A percentile compares a stretch with the other conserved stretches of the same genome.
These are phyloP conservation scores for Aplidium turbinatum DNA, from an alignment of 23 tunicate species.

Conservation along the genomic window DNA sequence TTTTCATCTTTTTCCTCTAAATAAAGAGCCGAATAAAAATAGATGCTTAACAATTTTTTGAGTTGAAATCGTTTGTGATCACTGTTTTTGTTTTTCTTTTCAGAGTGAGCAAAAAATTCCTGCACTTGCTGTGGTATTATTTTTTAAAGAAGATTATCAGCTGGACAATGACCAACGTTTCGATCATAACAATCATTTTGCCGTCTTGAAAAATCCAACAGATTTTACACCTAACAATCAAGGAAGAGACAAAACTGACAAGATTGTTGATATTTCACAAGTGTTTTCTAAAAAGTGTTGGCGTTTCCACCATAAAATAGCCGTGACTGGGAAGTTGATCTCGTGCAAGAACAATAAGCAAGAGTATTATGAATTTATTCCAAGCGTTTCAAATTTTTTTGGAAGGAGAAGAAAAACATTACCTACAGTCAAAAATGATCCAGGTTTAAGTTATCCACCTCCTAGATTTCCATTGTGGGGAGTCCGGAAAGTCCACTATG, in stretches of 20 bases:
- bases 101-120: slow-evolving; percentile 42
- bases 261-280: no score
- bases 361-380: slow-evolving; percentile 65
- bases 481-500: slow-evolving; percentile 79
- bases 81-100: no score
- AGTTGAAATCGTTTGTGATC: no score
- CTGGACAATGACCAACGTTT: not conserved
- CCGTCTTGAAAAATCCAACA: no score
- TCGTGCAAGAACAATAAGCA: slow-evolving; percentile 66
- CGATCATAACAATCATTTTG: no score
- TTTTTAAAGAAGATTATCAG: slow-evolving; percentile 38
- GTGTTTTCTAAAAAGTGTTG: slow-evolving; percentile 46
- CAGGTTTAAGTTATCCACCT: not conserved
- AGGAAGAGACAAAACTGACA: no score
- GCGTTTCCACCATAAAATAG: slow-evolving; percentile 85
- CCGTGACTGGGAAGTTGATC: slow-evolving; percentile 58
- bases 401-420: not conserved
- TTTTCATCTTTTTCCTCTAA: no score
- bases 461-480: slow-evolving; percentile 74
- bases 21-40: no score
- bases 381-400: no score
- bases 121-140: slow-evolving; percentile 54
- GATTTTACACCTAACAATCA: no score
- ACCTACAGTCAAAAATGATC: not conserved
- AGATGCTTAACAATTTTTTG: no score